Evolutionary conservation across 2,113 vertebrate species (phyloP).

Genomic region (Apus apus): DNA sequence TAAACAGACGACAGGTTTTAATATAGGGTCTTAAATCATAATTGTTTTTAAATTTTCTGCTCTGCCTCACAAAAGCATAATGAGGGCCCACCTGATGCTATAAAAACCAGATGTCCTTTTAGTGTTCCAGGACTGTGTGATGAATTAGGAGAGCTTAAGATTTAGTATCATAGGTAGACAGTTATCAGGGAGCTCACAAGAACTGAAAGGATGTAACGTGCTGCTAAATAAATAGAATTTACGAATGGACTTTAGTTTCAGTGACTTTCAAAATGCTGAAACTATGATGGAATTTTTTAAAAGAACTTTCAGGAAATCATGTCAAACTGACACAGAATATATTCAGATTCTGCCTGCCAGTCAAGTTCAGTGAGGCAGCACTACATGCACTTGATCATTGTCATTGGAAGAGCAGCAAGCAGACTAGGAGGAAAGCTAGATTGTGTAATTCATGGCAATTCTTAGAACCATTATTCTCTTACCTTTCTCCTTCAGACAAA

Average conservation of each 20-base stretch:
- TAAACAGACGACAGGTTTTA: conserved; percentile 45
- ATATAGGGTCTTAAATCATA: conserved; percentile 58
- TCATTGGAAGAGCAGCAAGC: not conserved
- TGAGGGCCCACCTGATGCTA: conserved; percentile 57
- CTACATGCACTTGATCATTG: not conserved
- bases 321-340: not conserved
- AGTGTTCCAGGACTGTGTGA: not conserved
- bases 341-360: not conserved
- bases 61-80: conserved; percentile 27
- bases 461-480: not conserved
- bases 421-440: not conserved
- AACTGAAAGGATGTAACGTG: not conserved
- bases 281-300: not conserved
- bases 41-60: conserved; percentile 55
- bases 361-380: not conserved
- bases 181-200: not conserved
- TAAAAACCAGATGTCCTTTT: conserved; percentile 55
- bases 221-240: not conserved
- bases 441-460: not conserved
- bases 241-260: not conserved
- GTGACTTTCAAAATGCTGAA: not conserved
- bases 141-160: not conserved
- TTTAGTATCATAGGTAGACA: not conserved
- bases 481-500: not conserved
- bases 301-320: not conserved